Evolutionary conservation across 2,888 invertebrate species (phyloP).

Genomic region (Caenorhabditis sp.): DNA sequence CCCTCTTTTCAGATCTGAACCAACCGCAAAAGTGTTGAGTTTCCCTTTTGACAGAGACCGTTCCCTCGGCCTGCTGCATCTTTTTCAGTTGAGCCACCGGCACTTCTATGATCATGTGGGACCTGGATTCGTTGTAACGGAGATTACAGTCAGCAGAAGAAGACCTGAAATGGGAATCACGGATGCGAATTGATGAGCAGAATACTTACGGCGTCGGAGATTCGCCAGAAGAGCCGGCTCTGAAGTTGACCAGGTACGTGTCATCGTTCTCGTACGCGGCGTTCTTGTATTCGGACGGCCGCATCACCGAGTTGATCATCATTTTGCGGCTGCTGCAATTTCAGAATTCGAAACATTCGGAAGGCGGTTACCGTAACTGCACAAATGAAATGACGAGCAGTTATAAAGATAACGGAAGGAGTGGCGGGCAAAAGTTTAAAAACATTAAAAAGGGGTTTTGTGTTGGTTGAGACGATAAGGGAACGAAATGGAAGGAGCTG

Average conservation of each 20-base stretch:
- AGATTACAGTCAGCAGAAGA: conserved; percentile 21
- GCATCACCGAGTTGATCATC: background rate
- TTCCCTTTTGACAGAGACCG: conserved; percentile 67
- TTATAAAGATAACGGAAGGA: conserved; percentile 12
- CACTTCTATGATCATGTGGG: conserved; percentile 62
- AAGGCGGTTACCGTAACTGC: conserved; percentile 8
- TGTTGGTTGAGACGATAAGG: conserved; percentile 1
- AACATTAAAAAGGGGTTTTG: conserved; percentile 2
- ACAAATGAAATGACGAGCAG: background rate
- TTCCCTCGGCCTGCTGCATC: conserved; percentile 62
- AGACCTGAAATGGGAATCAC: background rate
- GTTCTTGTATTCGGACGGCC: conserved; percentile 16
- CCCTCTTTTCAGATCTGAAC: too few species aligned
- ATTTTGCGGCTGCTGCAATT: background rate
- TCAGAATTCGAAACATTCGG: background rate
- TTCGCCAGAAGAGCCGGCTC: conserved; percentile 26
- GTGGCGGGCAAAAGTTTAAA: conserved; percentile 2
- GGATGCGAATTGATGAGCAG: background rate
- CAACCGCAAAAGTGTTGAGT: conserved; percentile 74
- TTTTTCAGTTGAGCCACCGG: conserved; percentile 66
- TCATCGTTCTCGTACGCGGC: conserved; percentile 40
- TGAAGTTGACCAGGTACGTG: conserved; percentile 36
- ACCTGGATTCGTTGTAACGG: conserved; percentile 19
- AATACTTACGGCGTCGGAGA: conserved; percentile 17
- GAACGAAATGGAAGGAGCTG: background rate